These are phyloP conservation scores for Acipenser ruthenus DNA, from an alignment of 2,797 vertebrate species.

Conservation along the genomic window DNA sequence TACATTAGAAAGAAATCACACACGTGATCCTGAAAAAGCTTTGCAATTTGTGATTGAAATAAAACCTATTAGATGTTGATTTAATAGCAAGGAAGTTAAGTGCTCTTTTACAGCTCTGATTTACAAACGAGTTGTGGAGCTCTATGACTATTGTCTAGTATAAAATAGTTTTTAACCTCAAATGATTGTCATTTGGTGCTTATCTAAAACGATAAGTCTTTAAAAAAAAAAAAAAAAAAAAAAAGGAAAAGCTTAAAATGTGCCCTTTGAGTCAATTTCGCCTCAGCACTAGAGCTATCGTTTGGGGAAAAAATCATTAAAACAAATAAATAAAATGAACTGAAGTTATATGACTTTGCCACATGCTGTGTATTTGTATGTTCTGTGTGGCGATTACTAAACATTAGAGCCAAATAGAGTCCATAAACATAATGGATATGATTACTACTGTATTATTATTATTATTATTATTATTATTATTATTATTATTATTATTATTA, in stretches of 20 bases:
- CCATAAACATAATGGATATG: too few species aligned
- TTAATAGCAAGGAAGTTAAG: slow-evolving; percentile 3
- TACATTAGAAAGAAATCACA: slow-evolving; percentile 66
- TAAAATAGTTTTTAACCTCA: slow-evolving; percentile 1
- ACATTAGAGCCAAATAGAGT: too few species aligned
- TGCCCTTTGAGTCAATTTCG: background rate
- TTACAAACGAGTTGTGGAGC: background rate
- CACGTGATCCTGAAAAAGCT: slow-evolving; percentile 67
- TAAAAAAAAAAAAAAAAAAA: background rate
- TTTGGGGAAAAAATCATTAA: too few species aligned
- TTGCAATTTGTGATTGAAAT: slow-evolving; percentile 60
- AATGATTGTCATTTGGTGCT: background rate
- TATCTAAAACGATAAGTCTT: background rate
- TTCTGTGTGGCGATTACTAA: too few species aligned
- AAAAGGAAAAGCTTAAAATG: background rate
- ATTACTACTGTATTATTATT: too few species aligned
- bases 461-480: too few species aligned
- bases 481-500: background rate
- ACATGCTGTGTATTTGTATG: too few species aligned
- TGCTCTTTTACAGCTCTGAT: background rate
- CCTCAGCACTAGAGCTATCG: too few species aligned
- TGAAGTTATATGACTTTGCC: too few species aligned
- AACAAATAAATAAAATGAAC: too few species aligned
- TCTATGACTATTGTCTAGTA: too few species aligned
- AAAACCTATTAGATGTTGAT: slow-evolving; percentile 42